These are phyloP conservation scores for Tiphia femorata DNA, from an alignment of 2,888 invertebrate genomes.

Conservation along the genomic window DNA sequence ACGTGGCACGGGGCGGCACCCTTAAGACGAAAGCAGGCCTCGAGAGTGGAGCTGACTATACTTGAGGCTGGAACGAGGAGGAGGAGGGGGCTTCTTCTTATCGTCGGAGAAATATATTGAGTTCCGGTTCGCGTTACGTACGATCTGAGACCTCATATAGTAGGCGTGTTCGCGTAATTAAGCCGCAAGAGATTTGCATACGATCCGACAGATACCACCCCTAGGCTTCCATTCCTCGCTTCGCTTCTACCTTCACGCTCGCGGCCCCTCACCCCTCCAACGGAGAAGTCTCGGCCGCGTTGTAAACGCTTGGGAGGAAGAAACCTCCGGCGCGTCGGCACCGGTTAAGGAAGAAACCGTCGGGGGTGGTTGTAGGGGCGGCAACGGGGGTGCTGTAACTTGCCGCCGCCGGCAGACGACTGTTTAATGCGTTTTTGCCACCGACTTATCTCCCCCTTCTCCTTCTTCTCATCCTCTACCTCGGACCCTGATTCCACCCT, in stretches of 20 bases:
- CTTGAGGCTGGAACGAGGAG: neutral
- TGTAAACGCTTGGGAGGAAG: neutral
- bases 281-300: neutral
- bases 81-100: slow-evolving; percentile 42
- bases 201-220: slow-evolving; percentile 59
- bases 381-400: slow-evolving; percentile 12
- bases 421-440: slow-evolving; percentile 57
- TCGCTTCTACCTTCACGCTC: too few species aligned
- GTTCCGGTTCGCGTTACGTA: slow-evolving; percentile 59
- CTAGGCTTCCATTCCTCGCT: too few species aligned
- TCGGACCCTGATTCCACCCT: too few species aligned
- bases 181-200: slow-evolving; percentile 67
- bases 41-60: neutral
- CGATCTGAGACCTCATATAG: slow-evolving; percentile 59
- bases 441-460: slow-evolving; percentile 15
- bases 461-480: too few species aligned
- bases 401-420: slow-evolving; percentile 45
- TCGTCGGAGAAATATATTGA: slow-evolving; percentile 49
- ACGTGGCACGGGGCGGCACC: too few species aligned
- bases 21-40: neutral
- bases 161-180: slow-evolving; percentile 66
- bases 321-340: neutral
- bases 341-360: neutral
- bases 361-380: neutral
- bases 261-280: slow-evolving; percentile 12